Percentiles rank a stretch among this genome's conserved stretches.
Conservation (phyloP, 2,888 invertebrate species). For the Xestobium rufovillosum region DNA sequence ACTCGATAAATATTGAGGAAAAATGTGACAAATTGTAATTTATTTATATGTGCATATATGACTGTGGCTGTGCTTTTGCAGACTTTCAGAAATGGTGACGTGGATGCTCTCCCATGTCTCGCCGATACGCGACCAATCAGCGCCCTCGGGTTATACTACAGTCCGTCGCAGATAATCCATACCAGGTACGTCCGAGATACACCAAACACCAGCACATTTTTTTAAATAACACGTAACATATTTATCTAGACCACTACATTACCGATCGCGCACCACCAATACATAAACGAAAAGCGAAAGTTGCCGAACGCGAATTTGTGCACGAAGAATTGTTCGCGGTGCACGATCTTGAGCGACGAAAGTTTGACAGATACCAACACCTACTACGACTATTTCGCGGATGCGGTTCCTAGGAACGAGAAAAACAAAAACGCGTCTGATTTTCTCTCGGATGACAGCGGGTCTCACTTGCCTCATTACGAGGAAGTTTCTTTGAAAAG, state of each 20-base stretch:
- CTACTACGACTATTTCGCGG: conserved; percentile 35
- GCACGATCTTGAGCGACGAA: conserved; percentile 36
- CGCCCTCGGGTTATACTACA: conserved; percentile 24
- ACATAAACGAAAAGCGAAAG: no score
- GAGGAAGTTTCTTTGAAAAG: conserved; percentile 14
- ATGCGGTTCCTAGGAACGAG: conserved; percentile 22
- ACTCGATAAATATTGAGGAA: no score
- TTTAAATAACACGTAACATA: no score
- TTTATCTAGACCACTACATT: no score
- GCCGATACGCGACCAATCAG: conserved; percentile 32
- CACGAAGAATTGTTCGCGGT: conserved; percentile 19
- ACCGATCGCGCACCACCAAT: background rate
- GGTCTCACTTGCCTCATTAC: conserved; percentile 32
- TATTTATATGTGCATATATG: no score
- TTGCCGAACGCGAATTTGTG: no score
- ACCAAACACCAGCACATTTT: no score
- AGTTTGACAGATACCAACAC: conserved; percentile 33
- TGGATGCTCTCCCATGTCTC: conserved; percentile 35
- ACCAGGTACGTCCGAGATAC: conserved; percentile 30
- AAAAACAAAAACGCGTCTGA: conserved; percentile 26
- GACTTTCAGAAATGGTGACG: conserved; percentile 33
- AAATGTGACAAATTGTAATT: no score
- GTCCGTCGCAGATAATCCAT: conserved; percentile 30
- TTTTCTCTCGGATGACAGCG: conserved; percentile 36
- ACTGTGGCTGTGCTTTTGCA: conserved; percentile 22